Evolutionary conservation across 2,888 invertebrate species (phyloP), one percentile per base, ranked within the genome.

Genomic region (Rhagium mordax): DNA sequence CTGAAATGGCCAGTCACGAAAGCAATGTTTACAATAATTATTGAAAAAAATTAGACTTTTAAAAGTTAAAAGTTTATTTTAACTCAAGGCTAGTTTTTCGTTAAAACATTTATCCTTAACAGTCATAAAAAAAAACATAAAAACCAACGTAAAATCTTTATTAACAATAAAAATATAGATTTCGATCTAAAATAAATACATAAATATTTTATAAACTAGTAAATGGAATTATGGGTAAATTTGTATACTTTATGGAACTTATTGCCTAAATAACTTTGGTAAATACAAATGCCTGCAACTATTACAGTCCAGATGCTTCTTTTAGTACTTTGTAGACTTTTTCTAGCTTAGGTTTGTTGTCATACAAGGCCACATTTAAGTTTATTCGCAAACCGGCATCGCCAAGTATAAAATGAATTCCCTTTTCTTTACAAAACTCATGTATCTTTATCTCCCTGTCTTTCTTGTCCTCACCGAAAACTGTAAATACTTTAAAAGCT

Each of bases 401-500:
- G 5, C 79, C 79, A 15, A 76, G 69, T 27, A 83, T 81, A 49
- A 87, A 80, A 78, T 85, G 81, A 10, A 87, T 78, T 0, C 83
- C 82, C 20, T 84, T 79, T 2, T 80, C 71, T 27, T 79, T 80
- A 41, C 85, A 85, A 71, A 79, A 83, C 53, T 78, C 69, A 61
- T 84, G 78, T 10, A 85, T 80, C 60, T 78, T 72, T 24, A 74
- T 71, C 59, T 82, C 76, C 67, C 76, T 78, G 10, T 75, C 75
- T 48, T 59, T 66, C 51, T 68, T 67, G 6, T 74, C 66, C n/a
- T 71, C 72, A 18, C 74, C 71, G 51, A 48, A 49, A 15, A 71
- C 71, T 3, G 53, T 75, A 64, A 87, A 84, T 4, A 86, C 82
- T 75, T 86, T 86, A 74, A 85, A 85, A 1, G 86, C 84, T 3